Base-by-base conservation (phyloP, 2,797 vertebrate species). In the Pipistrellus nathusii region DNA sequence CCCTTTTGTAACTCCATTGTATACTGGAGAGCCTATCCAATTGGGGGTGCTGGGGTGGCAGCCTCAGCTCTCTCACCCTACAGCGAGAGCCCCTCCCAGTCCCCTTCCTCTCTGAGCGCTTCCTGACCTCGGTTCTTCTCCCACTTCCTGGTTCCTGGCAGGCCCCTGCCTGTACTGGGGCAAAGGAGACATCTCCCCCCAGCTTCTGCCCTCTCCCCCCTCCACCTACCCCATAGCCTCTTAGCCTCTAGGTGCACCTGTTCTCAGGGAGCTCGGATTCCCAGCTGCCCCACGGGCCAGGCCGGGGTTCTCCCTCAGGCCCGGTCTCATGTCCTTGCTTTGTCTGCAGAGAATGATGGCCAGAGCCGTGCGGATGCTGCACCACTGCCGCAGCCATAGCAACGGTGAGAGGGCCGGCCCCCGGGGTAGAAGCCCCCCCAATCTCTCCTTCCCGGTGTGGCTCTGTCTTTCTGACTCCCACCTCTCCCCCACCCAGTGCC, bases 331-430 rank as follows among this genome's bases (percentile, higher is more conserved):
- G 62, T 51, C 46, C 81, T 25, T 96, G 3, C 97, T 2, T 96
- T 84, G 17, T 91, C 89, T 11, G 0, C 97, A 99, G 99, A 98
- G 99, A 71, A 99, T 99, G 99, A 99, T 99, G 96, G 99, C 99
- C 94, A 99, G 99, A 97, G 99, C 99, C 0, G 97, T 99, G 93
- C 98, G 99, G 35, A 98, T 99, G 59, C 98, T 99, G 38, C 98
- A 98, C 84, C 98, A 95, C 64, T 99, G 99, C 98, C 98, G 98
- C 81, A 99, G 99, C 88, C 99, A 99, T 48, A 96, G 98, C 0
- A 98, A 98, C 0, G 98, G 99, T 99, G 95, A 98, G 98, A 80
- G 64, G 84, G 11, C 73, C 0, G 23, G 44, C 7, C 23, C 35
- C 46, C 2, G 0, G 4, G 53, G 84, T 0, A 0, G 78, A 83